Conservation (phyloP, 2,888 invertebrate species). For the Dorcus hopei region DNA sequence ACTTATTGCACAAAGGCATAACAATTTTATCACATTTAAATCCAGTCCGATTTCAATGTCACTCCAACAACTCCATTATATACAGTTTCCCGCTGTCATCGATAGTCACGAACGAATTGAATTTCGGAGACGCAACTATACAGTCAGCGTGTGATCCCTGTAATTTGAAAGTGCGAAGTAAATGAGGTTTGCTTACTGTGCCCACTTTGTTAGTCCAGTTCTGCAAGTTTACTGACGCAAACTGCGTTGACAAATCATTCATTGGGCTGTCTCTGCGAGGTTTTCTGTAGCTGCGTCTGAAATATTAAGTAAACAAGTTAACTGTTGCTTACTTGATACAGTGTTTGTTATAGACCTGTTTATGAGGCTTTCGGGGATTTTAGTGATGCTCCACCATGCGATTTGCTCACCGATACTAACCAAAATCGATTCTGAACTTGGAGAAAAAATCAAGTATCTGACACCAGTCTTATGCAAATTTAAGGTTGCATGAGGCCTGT, state of each 20-base stretch:
- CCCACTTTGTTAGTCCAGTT: slow-evolving; percentile 20
- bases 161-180: slow-evolving; percentile 44
- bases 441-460: slow-evolving; percentile 55
- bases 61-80: slow-evolving; percentile 52
- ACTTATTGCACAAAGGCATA: too few species aligned
- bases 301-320: not conserved
- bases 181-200: slow-evolving; percentile 34
- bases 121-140: slow-evolving; percentile 45
- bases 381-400: slow-evolving; percentile 56
- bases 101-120: slow-evolving; percentile 59
- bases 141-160: slow-evolving; percentile 42
- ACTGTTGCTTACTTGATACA: not conserved
- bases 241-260: not conserved
- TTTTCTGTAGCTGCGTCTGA: slow-evolving; percentile 2
- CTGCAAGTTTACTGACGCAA: not conserved
- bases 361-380: slow-evolving; percentile 15
- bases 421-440: slow-evolving; percentile 51
- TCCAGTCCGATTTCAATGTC: not conserved
- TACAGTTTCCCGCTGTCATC: slow-evolving; percentile 61
- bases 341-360: not conserved
- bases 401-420: slow-evolving; percentile 58
- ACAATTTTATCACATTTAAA: too few species aligned
- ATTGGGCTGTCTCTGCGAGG: not conserved
- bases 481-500: slow-evolving; percentile 31
- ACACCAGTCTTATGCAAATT: slow-evolving; percentile 56